Percentiles rank a stretch among this genome's conserved stretches.
Conservation (phyloP, 2,113 vertebrate species). For the Neotragus pygmaeus region DNA sequence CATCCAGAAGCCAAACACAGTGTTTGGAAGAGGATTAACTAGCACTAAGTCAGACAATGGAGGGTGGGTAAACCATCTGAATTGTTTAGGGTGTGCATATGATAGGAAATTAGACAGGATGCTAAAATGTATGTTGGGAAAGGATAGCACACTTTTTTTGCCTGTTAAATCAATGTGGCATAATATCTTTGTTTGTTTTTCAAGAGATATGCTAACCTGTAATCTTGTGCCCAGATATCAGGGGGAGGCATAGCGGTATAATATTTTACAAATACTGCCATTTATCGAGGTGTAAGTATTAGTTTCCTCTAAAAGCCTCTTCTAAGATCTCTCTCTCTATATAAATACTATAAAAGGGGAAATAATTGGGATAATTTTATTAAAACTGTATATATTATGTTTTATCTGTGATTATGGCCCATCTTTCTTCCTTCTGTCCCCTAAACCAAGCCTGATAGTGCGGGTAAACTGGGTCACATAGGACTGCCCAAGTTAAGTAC, state of each 20-base stretch:
- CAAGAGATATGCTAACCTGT: background rate
- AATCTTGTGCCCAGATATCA: background rate
- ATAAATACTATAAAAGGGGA: background rate
- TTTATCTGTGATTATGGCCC: background rate
- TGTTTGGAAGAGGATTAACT: background rate
- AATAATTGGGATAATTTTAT: background rate
- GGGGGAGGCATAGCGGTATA: background rate
- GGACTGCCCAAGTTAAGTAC: background rate
- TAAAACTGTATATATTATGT: background rate
- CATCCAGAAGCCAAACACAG: background rate
- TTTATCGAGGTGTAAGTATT: background rate
- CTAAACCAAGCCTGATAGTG: background rate
- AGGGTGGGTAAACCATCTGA: background rate
- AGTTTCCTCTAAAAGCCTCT: background rate
- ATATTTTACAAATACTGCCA: background rate
- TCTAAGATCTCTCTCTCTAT: background rate
- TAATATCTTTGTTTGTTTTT: background rate
- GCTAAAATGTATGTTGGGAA: background rate
- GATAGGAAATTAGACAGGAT: background rate
- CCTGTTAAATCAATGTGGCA: background rate
- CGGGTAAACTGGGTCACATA: background rate
- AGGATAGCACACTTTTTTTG: background rate
- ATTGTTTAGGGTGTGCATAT: background rate
- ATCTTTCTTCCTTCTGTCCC: background rate
- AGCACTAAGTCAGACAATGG: background rate